These are phyloP conservation scores for Excalfactoria chinensis DNA, from an alignment of 2,113 vertebrate genomes.

Conservation along the genomic window DNA sequence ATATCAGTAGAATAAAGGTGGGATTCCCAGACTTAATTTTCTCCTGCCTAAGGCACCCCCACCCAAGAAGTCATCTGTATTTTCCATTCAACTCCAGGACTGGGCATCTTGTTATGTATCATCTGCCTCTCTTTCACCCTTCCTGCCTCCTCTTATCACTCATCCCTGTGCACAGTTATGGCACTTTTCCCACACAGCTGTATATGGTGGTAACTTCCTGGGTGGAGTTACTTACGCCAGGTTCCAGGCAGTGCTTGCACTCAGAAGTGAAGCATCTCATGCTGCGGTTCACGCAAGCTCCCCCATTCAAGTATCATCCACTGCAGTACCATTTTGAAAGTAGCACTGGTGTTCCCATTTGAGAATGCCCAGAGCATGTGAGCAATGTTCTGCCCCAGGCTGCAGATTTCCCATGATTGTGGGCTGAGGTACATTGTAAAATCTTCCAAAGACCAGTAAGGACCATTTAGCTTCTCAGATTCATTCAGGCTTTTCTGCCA, in stretches of 20 bases:
- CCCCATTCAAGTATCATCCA: not conserved
- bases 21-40: not conserved
- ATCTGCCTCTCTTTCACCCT: not conserved
- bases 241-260: not conserved
- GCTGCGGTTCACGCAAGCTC: not conserved
- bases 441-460: not conserved
- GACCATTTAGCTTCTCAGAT: not conserved
- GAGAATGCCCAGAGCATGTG: not conserved
- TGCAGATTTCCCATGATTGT: not conserved
- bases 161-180: not conserved
- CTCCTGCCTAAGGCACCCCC: not conserved
- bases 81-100: not conserved
- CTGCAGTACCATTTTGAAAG: not conserved
- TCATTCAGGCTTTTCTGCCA: not conserved
- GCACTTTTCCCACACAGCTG: not conserved
- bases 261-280: not conserved
- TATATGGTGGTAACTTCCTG: not conserved
- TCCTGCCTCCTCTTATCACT: not conserved
- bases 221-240: not conserved
- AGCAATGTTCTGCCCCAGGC: not conserved
- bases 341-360: not conserved
- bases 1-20: not conserved
- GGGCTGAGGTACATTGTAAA: not conserved
- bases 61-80: not conserved
- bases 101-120: not conserved